Conservation (phyloP, 1,140 invertebrate genomes). For the Neodiprion pinetum region DNA sequence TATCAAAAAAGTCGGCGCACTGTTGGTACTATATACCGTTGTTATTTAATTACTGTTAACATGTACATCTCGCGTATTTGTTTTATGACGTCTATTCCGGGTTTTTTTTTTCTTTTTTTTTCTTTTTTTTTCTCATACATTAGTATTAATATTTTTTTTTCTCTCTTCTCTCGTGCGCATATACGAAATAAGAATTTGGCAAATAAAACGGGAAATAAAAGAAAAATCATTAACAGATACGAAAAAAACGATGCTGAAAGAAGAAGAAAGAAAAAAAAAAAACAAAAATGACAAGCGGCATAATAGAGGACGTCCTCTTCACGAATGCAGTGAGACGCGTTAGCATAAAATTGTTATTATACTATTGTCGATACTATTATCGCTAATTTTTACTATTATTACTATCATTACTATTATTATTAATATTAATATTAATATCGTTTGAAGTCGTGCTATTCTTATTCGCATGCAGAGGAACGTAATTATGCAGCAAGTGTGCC, state of each 20-base stretch:
- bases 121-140: neutral
- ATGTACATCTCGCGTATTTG: neutral
- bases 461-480: too few relatives aligned
- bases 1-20: neutral
- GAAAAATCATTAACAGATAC: neutral
- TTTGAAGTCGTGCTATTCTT: too few relatives aligned
- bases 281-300: constrained; percentile 31
- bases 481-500: too few relatives aligned
- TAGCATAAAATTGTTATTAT: neutral
- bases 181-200: neutral
- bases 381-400: neutral
- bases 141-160: neutral
- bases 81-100: neutral
- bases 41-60: constrained; percentile 2
- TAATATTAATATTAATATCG: too few relatives aligned
- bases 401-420: neutral
- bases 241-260: constrained; percentile 4
- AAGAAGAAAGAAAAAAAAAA: constrained; percentile 18
- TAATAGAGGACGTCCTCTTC: neutral
- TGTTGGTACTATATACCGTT: neutral
- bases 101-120: neutral
- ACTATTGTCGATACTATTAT: neutral
- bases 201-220: too few relatives aligned
- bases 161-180: neutral
- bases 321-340: neutral